A percentile compares a stretch with the other conserved stretches of the same genome.
Evolutionary conservation across 2,797 vertebrate species (phyloP).

Genomic region (Oryzias sinensis): DNA sequence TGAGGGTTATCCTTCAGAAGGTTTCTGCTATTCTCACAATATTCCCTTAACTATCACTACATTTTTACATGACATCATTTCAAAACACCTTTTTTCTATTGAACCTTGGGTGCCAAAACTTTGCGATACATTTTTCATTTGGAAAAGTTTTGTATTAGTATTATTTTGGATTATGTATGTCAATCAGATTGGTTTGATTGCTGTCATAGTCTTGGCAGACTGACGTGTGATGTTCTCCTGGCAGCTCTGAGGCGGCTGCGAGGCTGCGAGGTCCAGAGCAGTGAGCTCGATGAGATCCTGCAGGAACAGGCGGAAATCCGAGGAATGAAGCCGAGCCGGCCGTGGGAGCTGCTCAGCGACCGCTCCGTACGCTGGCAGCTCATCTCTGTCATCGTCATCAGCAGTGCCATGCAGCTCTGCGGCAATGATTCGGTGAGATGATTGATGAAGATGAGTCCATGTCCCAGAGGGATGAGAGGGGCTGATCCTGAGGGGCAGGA

Average conservation of each 20-base stretch:
- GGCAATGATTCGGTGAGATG: conserved; percentile 86
- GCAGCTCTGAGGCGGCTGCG: conserved; percentile 83
- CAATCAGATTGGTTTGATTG: too few species aligned
- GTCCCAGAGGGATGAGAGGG: conserved; percentile 10
- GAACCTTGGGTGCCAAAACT: too few species aligned
- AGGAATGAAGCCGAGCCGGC: conserved; percentile 68
- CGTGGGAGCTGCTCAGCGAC: conserved; percentile 82
- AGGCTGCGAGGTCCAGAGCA: conserved; percentile 74
- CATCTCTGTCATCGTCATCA: conserved; percentile 80
- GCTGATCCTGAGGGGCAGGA: conserved; percentile 20
- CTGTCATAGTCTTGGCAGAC: too few species aligned
- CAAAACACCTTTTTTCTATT: too few species aligned
- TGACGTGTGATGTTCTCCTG: neutral
- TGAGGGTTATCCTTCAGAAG: too few species aligned
- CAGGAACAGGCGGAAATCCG: conserved; percentile 79
- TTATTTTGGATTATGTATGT: too few species aligned
- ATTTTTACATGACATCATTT: too few species aligned
- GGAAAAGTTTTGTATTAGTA: too few species aligned
- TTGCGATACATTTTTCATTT: too few species aligned
- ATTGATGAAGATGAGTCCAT: neutral
- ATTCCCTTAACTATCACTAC: too few species aligned
- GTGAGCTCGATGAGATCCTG: conserved; percentile 86
- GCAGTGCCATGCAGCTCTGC: conserved; percentile 91
- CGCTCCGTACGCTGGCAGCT: conserved; percentile 82
- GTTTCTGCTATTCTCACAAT: too few species aligned